phyloP scores from a whole-genome alignment of 2,888 invertebrate genomes.

The Ferdinandea cuprea region DNA sequence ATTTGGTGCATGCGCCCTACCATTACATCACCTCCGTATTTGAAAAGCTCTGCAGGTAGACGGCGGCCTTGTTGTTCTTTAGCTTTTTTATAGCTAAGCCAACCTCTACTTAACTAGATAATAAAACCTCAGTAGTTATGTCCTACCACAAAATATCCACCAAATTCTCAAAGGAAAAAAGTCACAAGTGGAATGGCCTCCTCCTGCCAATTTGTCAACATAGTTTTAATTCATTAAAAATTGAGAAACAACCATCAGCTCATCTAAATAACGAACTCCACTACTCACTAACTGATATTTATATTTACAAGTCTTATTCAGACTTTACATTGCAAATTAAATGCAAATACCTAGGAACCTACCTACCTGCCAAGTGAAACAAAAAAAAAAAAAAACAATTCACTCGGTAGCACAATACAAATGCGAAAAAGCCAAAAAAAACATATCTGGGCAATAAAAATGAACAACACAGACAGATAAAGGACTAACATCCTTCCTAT shows the following conservation, averaged over 20 bases:
- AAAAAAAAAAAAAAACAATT: conserved; percentile 12
- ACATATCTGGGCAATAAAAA: conserved; percentile 39
- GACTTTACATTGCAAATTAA: conserved; percentile 49
- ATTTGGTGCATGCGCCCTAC: no score
- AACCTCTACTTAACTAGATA: no score
- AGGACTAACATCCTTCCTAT: conserved; percentile 12
- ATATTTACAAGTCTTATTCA: conserved; percentile 1
- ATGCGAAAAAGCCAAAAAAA: conserved; percentile 22
- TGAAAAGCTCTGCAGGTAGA: no score
- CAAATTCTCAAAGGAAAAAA: no score
- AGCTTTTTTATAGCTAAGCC: no score
- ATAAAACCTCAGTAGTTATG: no score
- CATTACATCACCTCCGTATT: no score
- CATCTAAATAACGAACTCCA: neutral
- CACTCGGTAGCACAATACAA: neutral
- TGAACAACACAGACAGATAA: conserved; percentile 29
- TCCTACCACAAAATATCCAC: no score
- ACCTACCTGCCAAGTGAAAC: conserved; percentile 18
- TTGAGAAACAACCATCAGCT: neutral
- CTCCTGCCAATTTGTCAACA: no score
- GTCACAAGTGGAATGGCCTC: no score
- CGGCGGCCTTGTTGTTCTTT: no score
- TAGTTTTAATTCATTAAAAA: neutral
- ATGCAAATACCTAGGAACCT: conserved; percentile 34
- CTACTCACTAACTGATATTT: neutral